Base-by-base conservation (phyloP, 2,113 vertebrate species). In the Dendropsophus ebraccatus region DNA sequence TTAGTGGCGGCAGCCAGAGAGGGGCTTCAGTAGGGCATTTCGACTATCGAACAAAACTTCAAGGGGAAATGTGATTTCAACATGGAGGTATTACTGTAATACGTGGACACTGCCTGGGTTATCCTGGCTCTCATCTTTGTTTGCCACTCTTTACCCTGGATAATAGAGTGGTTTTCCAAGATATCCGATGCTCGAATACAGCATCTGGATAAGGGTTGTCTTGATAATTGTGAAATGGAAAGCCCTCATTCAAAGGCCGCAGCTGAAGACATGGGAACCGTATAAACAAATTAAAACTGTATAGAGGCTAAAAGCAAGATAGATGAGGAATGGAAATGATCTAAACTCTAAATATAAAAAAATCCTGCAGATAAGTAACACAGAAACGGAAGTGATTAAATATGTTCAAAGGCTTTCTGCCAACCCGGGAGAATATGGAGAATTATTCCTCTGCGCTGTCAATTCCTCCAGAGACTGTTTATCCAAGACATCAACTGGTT, bases 331-430 rank as follows among this genome's bases (percentile, higher is more conserved):
- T 52, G 49, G 74, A 76, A 76, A 76, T 76, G 45, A 25, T 70
- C 67, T 37, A 70, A 77, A 32, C 28, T 30, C 9, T 82, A 82
- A 67, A 65, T 23, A 81, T 65, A 81, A 69, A 16, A 49, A 37
- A 60, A n/a, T 13, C 60, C 30, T 50, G 25, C 45, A 67, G 37
- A 49, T 69, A 69, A 70, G 78, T 45, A 82, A 49, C 14, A 50
- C 62, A 70, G 62, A 32, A 67, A 50, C 62, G 47, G 81, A 69
- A 69, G 81, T 82, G 30, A 82, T 82, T 82, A 82, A 70, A 70
- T 35, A 82, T 82, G 81, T 82, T 54, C 81, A 52, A 81, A 70
- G 60, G 62, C 28, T 70, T 82, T 70, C 62, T 35, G 47, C 17
- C 62, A 82, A 17, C 21, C 56, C 37, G 37, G n/a, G 47, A 80